Evolutionary conservation across 2,888 invertebrate species (phyloP), one percentile per base, ranked within the genome.

Genomic region (Kryphioiulus occultus): DNA sequence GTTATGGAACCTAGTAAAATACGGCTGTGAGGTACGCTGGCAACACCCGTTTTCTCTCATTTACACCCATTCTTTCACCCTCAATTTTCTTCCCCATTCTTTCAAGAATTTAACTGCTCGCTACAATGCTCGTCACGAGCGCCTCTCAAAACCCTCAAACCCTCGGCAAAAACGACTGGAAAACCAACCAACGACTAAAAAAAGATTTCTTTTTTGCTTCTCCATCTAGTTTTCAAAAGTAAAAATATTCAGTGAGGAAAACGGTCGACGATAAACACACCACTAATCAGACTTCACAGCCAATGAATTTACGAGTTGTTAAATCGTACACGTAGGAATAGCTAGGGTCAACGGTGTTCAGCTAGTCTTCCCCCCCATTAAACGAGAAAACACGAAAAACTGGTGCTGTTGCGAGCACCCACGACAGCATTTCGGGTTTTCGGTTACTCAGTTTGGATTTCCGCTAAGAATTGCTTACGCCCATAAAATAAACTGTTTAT

Each of bases 51-150:
- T 78, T 78, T 78, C 78, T 78, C 78, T 78, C 78, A 78, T 78
- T 78, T 78, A 78, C 78, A 78, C 78, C 78, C 78, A 78, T 78
- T 78, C 78, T 78, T 78, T 78, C 78, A 78, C 78, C 78, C 78
- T 78, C 78, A 30, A 78, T 78, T 78, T 78, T 78, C 78, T 78
- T 78, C 78, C 78, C 78, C 78, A 78, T 78, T 78, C 78, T 78
- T 78, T 78, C 30, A 30, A 78, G 78, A 78, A 78, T 78, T 78
- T 78, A 78, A 78, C 78, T 78, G 78, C n/a, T n/a, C n/a, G n/a
- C 78, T 78, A 78, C 78, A 78, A 78, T 78, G 30, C 30, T 30
- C 78, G 30, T 78, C 78, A 68, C 78, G 78, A 78, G 30, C 17
- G 15, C 12, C 15, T 30, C 30, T 12, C 17, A 59, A 26, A 26